Conservation (phyloP, 2,888 invertebrate species). For the Caenorhabditis sp. region DNA sequence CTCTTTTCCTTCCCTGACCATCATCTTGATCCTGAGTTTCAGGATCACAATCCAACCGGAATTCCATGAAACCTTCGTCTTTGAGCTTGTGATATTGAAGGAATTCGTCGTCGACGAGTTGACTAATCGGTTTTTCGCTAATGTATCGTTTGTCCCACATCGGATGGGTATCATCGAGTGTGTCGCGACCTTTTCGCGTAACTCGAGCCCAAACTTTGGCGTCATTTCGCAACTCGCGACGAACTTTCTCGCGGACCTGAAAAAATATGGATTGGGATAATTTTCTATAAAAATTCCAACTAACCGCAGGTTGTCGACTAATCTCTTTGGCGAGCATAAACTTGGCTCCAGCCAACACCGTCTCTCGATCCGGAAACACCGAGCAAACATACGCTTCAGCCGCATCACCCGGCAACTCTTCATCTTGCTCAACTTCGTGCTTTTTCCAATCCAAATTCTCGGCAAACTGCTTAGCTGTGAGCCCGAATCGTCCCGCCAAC, state of each 20-base stretch:
- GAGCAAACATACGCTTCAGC: conserved; percentile 48
- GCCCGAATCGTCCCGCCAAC: conserved; percentile 82
- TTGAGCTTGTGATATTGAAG: conserved; percentile 77
- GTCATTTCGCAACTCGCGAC: conserved; percentile 77
- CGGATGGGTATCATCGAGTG: conserved; percentile 92
- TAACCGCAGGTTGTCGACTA: conserved; percentile 87
- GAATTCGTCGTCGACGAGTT: conserved; percentile 88
- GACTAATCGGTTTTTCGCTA: conserved; percentile 88
- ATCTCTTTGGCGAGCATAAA: conserved; percentile 94
- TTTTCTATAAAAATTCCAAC: no score
- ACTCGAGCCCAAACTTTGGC: conserved; percentile 84
- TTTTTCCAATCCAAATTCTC: conserved; percentile 80
- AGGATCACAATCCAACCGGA: conserved; percentile 32
- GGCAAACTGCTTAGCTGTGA: conserved; percentile 91
- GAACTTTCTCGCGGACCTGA: conserved; percentile 50
- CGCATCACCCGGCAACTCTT: conserved; percentile 25
- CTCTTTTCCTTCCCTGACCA: not conserved
- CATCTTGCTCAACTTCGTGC: conserved; percentile 50
- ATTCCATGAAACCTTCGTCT: conserved; percentile 30
- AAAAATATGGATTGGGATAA: not conserved
- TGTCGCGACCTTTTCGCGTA: conserved; percentile 88
- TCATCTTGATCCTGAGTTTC: conserved; percentile 3
- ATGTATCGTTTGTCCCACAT: conserved; percentile 78
- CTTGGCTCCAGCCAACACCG: conserved; percentile 87
- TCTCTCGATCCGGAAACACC: conserved; percentile 79